A percentile compares a stretch with the other conserved stretches of the same genome.
phyloP scores from a whole-genome alignment of 1,140 invertebrate genomes.

The Drosophila jambulina region DNA sequence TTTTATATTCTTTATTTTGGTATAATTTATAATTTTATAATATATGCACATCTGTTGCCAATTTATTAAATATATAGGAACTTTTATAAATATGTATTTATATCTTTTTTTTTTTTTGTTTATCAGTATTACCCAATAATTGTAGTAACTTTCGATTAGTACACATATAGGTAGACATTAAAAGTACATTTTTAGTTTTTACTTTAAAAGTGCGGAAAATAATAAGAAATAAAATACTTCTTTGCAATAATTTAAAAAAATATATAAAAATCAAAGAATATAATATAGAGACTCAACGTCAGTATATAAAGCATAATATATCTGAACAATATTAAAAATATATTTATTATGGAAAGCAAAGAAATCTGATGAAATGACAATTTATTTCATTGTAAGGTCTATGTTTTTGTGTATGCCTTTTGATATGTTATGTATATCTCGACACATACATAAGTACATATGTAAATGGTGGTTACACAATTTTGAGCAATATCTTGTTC shows the following conservation, averaged over 20 bases:
- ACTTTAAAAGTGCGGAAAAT: constrained; percentile 2
- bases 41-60: constrained; percentile 77
- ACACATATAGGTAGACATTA: constrained; percentile 35
- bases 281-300: not conserved
- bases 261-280: not conserved
- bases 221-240: not conserved
- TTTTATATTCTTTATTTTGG: constrained; percentile 49
- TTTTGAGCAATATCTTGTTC: constrained; percentile 25
- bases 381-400: not conserved
- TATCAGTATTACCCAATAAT: constrained; percentile 59
- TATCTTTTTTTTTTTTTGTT: constrained; percentile 36
- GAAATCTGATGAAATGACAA: not conserved
- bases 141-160: constrained; percentile 65
- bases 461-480: constrained; percentile 15
- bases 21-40: constrained; percentile 69
- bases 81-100: constrained; percentile 71
- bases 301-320: not conserved
- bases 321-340: not conserved
- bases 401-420: constrained; percentile 15
- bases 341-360: not conserved
- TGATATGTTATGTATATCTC: constrained; percentile 40
- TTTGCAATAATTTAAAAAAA: not conserved
- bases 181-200: constrained; percentile 14
- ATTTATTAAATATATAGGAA: constrained; percentile 75
- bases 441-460: constrained; percentile 17